Percentiles rank a stretch among this genome's conserved stretches.
phyloP scores from a whole-genome alignment of 2,113 vertebrate species.

The rabbit (Oryctolagus cuniculus) region DNA sequence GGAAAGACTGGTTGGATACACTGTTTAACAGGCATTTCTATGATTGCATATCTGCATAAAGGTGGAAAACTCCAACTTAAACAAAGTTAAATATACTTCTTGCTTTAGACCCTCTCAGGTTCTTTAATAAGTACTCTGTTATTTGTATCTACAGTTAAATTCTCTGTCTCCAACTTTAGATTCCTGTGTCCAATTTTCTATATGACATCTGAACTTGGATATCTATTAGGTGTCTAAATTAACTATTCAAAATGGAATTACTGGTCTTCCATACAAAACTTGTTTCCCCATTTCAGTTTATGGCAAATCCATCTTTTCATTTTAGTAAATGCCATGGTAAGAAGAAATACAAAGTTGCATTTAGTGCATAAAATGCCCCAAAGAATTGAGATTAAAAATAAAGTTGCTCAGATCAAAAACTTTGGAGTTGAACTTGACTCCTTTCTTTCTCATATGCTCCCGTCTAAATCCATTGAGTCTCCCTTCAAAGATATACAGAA shows the following conservation, averaged over 20 bases:
- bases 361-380: slow-evolving; percentile 17
- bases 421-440: not conserved
- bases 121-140: not conserved
- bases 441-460: not conserved
- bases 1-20: not conserved
- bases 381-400: slow-evolving; percentile 10
- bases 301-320: not conserved
- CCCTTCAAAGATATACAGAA: not conserved
- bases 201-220: not conserved
- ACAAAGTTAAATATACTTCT: not conserved
- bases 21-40: not conserved
- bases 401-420: slow-evolving; percentile 29
- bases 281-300: not conserved
- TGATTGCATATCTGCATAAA: not conserved
- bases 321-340: not conserved
- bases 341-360: not conserved
- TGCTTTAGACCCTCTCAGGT: not conserved
- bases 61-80: slow-evolving; percentile 21
- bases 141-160: not conserved
- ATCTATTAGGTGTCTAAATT: not conserved
- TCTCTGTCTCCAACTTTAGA: not conserved
- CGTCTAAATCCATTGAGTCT: not conserved
- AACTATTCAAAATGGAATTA: slow-evolving; percentile 28
- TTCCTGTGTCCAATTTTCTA: not conserved
- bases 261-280: slow-evolving; percentile 8